Base-by-base conservation (phyloP, 2,113 vertebrate genomes). In the Nymphicus hollandicus region DNA sequence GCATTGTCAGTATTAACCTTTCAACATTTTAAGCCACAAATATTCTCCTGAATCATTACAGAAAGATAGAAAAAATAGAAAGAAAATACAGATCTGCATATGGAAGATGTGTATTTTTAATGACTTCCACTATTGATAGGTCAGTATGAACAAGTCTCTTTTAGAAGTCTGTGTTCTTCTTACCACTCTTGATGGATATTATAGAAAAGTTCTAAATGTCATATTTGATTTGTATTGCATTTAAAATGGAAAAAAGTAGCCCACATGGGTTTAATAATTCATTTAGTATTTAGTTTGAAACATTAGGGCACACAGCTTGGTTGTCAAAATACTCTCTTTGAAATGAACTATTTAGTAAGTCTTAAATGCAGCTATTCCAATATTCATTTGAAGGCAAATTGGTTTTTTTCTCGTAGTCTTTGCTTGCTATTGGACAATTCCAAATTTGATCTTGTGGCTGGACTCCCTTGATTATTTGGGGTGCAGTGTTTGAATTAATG, bases 211-310 rank as follows among this genome's bases (percentile, higher is more conserved):
- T 91, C 91, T 47, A 95, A 86, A 94, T 91, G 46, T 93, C 85
- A 44, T 82, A 93, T 88, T 70, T 92, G 31, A 72, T 71, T 74
- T 66, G 55, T 90, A 65, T 92, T 90, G 88, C 88, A 89, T 94
- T 91, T 95, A 73, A 92, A 93, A 86, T 88, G 80, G 80, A 96
- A 92, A 97, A 56, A 56, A 93, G 88, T 47, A 88, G 35, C 39
- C 10, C 65, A 77, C 33, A 29, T 19, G 82, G 35, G 47, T 43
- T 92, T 91, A 96, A 96, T 96, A 91, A 95, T 93, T 95, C 94
- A 93, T 91, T 64, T 49, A 65, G 22, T 22, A 52, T 93, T 95
- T 87, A 53, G 58, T 80, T 93, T 95, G 74, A 94, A 93, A 70
- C 33, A 64, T 49, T 70, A 46, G 17, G 66, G 33, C 33, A 86